Evolutionary conservation across 2,797 vertebrate genomes (phyloP).

Genomic region (Garrulus glandarius): DNA sequence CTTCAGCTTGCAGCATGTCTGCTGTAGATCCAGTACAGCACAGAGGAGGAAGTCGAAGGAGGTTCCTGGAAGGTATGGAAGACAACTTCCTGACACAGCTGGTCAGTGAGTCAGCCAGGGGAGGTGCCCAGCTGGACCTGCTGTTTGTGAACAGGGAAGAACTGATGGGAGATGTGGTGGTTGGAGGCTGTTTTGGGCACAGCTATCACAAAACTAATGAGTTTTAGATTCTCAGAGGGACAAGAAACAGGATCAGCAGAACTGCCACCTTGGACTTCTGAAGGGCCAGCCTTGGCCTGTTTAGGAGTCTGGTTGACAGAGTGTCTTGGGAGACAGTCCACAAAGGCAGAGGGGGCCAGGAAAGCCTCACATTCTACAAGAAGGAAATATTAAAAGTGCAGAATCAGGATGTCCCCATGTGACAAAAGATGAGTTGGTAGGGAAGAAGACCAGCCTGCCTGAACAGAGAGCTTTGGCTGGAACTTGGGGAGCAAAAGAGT

Average conservation of each 20-base stretch:
- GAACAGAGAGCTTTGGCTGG: background rate
- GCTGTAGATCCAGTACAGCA: background rate
- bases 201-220: background rate
- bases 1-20: background rate
- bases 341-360: background rate
- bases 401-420: background rate
- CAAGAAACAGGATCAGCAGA: background rate
- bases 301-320: background rate
- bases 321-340: background rate
- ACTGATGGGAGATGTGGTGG: background rate
- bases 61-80: background rate
- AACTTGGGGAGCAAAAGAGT: background rate
- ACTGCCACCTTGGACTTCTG: background rate
- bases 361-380: background rate
- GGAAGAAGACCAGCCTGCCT: background rate
- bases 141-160: background rate
- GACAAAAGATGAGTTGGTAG: background rate
- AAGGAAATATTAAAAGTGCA: background rate
- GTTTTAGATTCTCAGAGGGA: background rate
- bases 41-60: background rate
- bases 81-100: background rate
- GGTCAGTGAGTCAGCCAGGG: background rate
- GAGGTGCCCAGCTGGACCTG: background rate
- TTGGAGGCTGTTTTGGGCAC: background rate
- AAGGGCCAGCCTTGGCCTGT: background rate